Evolutionary conservation across 1,140 invertebrate species (phyloP), one percentile per base, ranked within the genome.

Genomic region (Rhopalosiphum padi): DNA sequence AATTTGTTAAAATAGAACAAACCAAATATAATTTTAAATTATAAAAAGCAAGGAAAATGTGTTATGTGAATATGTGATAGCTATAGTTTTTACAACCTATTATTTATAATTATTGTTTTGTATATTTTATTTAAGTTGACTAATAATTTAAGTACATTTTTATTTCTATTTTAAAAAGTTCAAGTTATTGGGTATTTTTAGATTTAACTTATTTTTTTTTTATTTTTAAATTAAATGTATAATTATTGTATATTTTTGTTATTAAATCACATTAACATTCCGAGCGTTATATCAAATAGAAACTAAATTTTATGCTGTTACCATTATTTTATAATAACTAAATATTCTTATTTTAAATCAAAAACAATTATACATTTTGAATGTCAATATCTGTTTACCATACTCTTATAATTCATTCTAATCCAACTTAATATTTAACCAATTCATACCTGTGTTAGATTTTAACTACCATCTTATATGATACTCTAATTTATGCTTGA

Each of bases 291-390:
- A 37, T 55, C 35, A 89, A 89, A 23, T 89, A 89, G 8, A 11
- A 53, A 89, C 53, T 23, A 35, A 53, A 89, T 53, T 35, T 55
- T 89, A 77, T 77, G 60, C 60, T 89, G 48, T 89, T 89, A 89
- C 35, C 88, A 89, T 89, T 55, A 89, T 41, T 89, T 55, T 37
- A 55, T 53, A 55, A 55, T 55, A 23, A 30, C 48, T 51, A 51
- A 41, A 21, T 89, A 55, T 53, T 89, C 25, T 88, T 51, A 88
- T 23, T 89, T 89, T 51, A n/a, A 89, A 48, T 35, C 7, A 35
- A 35, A 22, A 30, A 21, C 46, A 48, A 53, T 37, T 37, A 89
- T 35, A 37, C 9, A 37, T 88, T 48, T 48, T 51, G 35, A 51
- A 51, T 51, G 30, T 88, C 21, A 41, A 88, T 41, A 48, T 48